A percentile compares a stretch with the other conserved stretches of the same genome.
phyloP scores from a whole-genome alignment of 1,140 invertebrate genomes.

The Drosophila setifemur region DNA sequence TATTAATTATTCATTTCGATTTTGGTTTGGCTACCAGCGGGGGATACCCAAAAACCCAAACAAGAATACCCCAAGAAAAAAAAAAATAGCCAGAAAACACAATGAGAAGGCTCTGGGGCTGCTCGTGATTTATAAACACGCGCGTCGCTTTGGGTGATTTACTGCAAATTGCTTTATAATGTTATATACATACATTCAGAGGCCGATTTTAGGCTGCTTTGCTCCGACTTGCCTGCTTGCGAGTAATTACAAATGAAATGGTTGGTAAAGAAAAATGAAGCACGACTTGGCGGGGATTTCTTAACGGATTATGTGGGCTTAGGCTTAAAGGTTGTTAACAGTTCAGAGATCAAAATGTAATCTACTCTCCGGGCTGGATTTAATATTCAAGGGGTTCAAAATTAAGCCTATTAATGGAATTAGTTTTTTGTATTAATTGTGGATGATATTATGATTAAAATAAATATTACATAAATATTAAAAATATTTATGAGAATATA shows the following conservation, averaged over 20 bases:
- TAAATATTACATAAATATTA: too few species aligned
- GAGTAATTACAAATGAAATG: constrained; percentile 63
- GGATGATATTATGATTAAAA: too few species aligned
- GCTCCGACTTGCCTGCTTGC: constrained; percentile 45
- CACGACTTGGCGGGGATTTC: constrained; percentile 17
- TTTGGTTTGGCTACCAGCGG: constrained; percentile 60
- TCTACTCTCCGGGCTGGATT: background rate
- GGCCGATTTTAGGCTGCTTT: constrained; percentile 27
- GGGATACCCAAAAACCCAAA: constrained; percentile 4
- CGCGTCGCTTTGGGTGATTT: constrained; percentile 75
- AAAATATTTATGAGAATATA: too few species aligned
- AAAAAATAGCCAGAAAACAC: constrained; percentile 9
- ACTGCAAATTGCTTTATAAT: constrained; percentile 81
- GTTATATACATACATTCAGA: constrained; percentile 75
- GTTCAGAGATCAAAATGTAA: constrained; percentile 27
- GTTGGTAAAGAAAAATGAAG: constrained; percentile 25
- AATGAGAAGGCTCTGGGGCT: constrained; percentile 20
- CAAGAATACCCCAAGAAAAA: too few species aligned
- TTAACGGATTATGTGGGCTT: constrained; percentile 44
- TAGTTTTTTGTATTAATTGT: too few species aligned
- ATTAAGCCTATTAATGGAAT: background rate
- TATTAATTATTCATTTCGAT: constrained; percentile 81
- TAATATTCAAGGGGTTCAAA: background rate
- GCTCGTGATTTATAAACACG: constrained; percentile 78
- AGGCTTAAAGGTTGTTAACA: constrained; percentile 18